phyloP scores from a whole-genome alignment of 2,797 vertebrate species.

The Macrochelys suwanniensis region DNA sequence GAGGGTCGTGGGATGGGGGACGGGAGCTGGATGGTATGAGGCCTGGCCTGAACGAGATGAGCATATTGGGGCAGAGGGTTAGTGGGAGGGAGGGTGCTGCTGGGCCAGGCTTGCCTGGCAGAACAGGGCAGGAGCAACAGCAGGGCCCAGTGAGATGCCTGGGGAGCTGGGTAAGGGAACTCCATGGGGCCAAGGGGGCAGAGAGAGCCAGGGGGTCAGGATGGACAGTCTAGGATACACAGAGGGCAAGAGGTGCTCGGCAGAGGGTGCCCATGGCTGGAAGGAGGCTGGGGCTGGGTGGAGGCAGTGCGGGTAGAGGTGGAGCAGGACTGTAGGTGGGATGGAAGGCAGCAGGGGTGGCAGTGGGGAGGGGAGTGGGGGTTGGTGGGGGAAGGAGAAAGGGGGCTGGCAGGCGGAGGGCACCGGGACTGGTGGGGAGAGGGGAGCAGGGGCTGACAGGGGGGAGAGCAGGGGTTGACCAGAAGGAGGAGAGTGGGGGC shows the following conservation, averaged over 20 bases:
- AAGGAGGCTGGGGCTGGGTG: neutral
- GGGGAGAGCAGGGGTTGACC: no score
- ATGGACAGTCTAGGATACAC: no score
- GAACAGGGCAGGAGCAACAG: neutral
- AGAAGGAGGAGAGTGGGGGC: neutral
- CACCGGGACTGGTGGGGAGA: accelerated
- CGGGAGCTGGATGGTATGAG: accelerated
- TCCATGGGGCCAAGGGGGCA: no score
- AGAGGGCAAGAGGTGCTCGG: no score
- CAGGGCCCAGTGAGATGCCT: neutral
- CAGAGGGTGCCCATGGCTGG: neutral
- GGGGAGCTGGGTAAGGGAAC: neutral
- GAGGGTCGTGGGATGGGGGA: no score
- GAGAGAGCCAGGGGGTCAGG: no score
- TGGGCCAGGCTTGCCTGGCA: neutral
- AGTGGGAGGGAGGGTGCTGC: neutral
- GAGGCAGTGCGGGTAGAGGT: neutral
- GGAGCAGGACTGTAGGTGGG: no score
- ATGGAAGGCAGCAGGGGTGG: no score
- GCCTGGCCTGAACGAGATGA: no score
- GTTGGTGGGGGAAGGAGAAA: accelerated
- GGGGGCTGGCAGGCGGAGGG: no score
- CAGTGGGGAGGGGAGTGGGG: neutral
- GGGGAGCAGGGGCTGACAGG: neutral
- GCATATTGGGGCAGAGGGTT: no score